Conservation (phyloP, 2,113 vertebrate species). For the Ameiurus melas region DNA sequence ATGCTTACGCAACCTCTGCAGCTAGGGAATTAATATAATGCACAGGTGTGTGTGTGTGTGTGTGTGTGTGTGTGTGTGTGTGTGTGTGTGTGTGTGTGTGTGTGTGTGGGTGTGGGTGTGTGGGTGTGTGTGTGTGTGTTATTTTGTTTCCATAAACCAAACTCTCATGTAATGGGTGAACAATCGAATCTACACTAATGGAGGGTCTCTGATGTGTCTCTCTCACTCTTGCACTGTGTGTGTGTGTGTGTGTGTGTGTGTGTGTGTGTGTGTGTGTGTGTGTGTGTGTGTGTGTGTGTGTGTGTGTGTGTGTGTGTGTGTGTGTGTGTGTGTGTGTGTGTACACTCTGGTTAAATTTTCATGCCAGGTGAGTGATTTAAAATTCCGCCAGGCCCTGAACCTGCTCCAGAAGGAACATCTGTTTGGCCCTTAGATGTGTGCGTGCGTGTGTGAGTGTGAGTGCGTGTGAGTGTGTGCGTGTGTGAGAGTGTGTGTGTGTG, state of each 20-base stretch:
- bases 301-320: too few relatives aligned
- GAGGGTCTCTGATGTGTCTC: slow-evolving; percentile 5
- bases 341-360: slow-evolving; percentile 41
- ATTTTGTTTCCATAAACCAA: not conserved
- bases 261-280: slow-evolving; percentile 4
- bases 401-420: slow-evolving; percentile 51
- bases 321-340: too few relatives aligned
- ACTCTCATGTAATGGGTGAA: not conserved
- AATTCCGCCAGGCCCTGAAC: slow-evolving; percentile 50
- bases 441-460: too few relatives aligned
- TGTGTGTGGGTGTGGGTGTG: too few relatives aligned
- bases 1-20: not conserved
- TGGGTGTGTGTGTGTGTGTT: too few relatives aligned
- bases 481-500: too few relatives aligned
- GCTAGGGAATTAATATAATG: not conserved
- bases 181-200: not conserved
- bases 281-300: too few relatives aligned
- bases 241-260: slow-evolving; percentile 42
- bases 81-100: slow-evolving; percentile 11
- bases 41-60: not conserved
- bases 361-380: slow-evolving; percentile 49
- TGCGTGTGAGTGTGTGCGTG: too few relatives aligned
- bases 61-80: not conserved
- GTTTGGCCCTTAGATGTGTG: slow-evolving; percentile 51
- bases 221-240: not conserved